A percentile compares a stretch with the other conserved stretches of the same genome.
phyloP scores from a whole-genome alignment of 2,888 invertebrate genomes.

The Rhabditoides inermis region DNA sequence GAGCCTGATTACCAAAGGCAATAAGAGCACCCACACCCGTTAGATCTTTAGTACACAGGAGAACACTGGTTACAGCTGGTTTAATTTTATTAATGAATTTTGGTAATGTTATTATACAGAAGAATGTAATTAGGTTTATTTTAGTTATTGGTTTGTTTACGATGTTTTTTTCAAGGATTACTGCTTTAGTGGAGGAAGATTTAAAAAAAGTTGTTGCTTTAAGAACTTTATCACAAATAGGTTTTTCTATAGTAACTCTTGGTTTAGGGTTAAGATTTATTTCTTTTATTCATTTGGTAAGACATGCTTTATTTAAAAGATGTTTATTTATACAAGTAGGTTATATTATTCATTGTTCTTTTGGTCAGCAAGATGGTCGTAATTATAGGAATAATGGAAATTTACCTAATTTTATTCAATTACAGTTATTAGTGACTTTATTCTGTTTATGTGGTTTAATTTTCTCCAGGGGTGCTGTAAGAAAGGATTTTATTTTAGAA shows the following conservation, averaged over 20 bases:
- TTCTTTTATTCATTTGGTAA: slow-evolving; percentile 37
- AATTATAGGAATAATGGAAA: slow-evolving; percentile 30
- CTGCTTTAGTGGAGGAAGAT: slow-evolving; percentile 29
- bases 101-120: slow-evolving; percentile 59
- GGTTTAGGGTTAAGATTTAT: slow-evolving; percentile 49
- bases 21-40: slow-evolving; percentile 72
- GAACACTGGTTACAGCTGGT: slow-evolving; percentile 70
- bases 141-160: slow-evolving; percentile 55
- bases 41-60: slow-evolving; percentile 71
- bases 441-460: slow-evolving; percentile 38
- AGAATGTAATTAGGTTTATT: slow-evolving; percentile 63
- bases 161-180: slow-evolving; percentile 34
- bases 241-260: slow-evolving; percentile 30
- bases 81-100: slow-evolving; percentile 53
- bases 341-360: slow-evolving; percentile 38
- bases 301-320: slow-evolving; percentile 38
- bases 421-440: slow-evolving; percentile 30
- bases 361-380: slow-evolving; percentile 40
- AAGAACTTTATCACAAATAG: slow-evolving; percentile 35
- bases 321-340: slow-evolving; percentile 37
- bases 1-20: slow-evolving; percentile 68
- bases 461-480: slow-evolving; percentile 33
- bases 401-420: slow-evolving; percentile 29
- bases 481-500: slow-evolving; percentile 39
- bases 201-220: slow-evolving; percentile 35